Base-by-base conservation (phyloP, 2,797 vertebrate genomes). In the Betta splendens region DNA sequence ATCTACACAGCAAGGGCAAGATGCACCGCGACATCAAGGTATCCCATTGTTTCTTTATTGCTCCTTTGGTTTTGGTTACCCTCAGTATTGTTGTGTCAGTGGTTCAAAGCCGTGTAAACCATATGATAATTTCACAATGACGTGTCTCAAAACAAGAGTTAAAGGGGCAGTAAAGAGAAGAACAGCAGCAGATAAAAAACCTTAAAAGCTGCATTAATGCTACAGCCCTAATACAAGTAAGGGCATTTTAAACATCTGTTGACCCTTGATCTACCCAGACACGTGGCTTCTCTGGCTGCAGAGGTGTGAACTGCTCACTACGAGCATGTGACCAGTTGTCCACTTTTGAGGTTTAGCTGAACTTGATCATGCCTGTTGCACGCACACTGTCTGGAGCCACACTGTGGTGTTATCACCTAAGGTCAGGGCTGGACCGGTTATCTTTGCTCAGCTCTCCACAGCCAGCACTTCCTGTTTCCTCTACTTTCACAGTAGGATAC, bases 21-120 rank as follows among this genome's bases (percentile, higher is more conserved):
- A 99, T 99, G 97, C 97, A 99, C 77, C 93, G 97, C 72, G 97
- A 98, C 81, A 98, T 98, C 64, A 99, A 99, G 95, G 97, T 99
- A 94, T 77, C 3, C 1, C 35, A 5, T 38, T 0, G 39, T 56
- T 47, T 35, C 5, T 33, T 2, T 38, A 31, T 69, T n/a, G 10
- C 48, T 45, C n/a, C 5, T 15, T n/a, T n/a, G 5, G 6, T 13
- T 32, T 33, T 33, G 13, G 13, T 32, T 3, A 15, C 13, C 3
- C 31, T 32, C 5, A 32, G 9, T 32, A 6, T 12, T n/a, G 32
- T 32, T n/a, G 3, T 16, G 7, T 17, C 7, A 16, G n/a, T 1
- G 7, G 7, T n/a, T 35, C 16, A 35, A 3, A 33, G 4, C 10
- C 5, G 16, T 15, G n/a, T 3, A 16, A 35, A 16, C 33, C n/a